Percentiles rank a stretch among this genome's conserved stretches.
phyloP scores from a whole-genome alignment of 2,888 invertebrate genomes.

The Linnaemya vulpina region DNA sequence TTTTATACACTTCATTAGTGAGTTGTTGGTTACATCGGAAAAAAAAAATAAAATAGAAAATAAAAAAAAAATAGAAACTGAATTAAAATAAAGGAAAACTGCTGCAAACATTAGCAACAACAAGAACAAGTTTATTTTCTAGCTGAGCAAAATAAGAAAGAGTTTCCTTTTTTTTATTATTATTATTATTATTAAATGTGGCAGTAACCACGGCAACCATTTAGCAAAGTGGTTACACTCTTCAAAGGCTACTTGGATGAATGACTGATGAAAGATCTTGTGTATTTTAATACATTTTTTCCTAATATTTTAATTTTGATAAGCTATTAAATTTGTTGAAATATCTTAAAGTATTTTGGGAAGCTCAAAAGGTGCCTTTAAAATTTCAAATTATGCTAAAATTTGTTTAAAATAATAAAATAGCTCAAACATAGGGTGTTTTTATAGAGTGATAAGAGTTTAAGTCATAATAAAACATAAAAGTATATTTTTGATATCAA shows the following conservation, averaged over 20 bases:
- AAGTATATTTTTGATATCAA: too few species aligned
- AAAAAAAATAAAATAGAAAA: conserved; percentile 26
- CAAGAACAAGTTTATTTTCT: conserved; percentile 35
- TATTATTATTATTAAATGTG: conserved; percentile 61
- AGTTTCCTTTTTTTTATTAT: conserved; percentile 51
- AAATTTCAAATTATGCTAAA: too few species aligned
- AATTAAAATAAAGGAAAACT: conserved; percentile 52
- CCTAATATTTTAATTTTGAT: not conserved
- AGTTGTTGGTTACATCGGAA: conserved; percentile 54
- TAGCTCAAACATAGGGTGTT: too few species aligned
- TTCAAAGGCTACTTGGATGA: conserved; percentile 52
- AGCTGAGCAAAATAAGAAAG: conserved; percentile 31
- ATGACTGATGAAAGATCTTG: conserved; percentile 23
- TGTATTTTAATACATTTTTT: conserved; percentile 20
- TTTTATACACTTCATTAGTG: conserved; percentile 71
- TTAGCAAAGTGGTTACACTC: conserved; percentile 65
- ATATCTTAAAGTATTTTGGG: not conserved
- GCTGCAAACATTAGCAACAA: conserved; percentile 27
- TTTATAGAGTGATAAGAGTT: too few species aligned
- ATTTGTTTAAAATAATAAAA: too few species aligned
- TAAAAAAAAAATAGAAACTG: conserved; percentile 27
- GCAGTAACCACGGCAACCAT: conserved; percentile 67
- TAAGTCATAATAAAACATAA: too few species aligned
- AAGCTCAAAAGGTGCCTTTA: too few species aligned
- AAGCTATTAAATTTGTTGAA: conserved; percentile 10